A percentile compares a stretch with the other conserved stretches of the same genome.
Conservation (phyloP, 2,888 invertebrate genomes). For the Plutella xylostella region DNA sequence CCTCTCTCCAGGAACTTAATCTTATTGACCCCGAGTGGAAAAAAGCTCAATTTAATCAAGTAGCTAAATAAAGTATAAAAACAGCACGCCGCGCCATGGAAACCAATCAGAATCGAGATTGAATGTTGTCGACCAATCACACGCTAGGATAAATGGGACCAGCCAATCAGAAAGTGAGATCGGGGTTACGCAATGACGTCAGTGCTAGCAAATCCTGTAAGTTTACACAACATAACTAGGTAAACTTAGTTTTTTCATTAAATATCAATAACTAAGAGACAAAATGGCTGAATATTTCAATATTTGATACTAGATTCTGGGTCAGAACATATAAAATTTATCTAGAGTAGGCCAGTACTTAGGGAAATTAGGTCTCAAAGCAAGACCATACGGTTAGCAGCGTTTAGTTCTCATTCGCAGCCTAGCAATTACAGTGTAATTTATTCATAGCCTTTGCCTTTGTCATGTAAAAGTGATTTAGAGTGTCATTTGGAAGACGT, state of each 20-base stretch:
- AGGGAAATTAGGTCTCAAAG: not conserved
- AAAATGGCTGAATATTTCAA: too few species aligned
- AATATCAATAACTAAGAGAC: too few species aligned
- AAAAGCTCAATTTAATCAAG: not conserved
- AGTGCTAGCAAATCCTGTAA: slow-evolving; percentile 1
- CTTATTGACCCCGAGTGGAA: not conserved
- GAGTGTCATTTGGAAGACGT: too few species aligned
- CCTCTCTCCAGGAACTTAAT: not conserved
- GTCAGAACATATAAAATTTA: too few species aligned
- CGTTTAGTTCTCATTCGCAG: not conserved
- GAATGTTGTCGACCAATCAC: slow-evolving; percentile 29
- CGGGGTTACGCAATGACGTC: slow-evolving; percentile 20
- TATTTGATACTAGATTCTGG: too few species aligned
- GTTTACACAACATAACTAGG: too few species aligned
- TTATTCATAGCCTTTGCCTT: slow-evolving; percentile 4
- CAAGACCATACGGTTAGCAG: not conserved
- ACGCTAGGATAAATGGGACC: slow-evolving; percentile 18
- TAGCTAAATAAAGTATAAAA: not conserved
- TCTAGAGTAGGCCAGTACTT: too few species aligned
- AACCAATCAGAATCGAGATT: slow-evolving; percentile 28
- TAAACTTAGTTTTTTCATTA: too few species aligned
- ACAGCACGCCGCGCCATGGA: slow-evolving; percentile 16
- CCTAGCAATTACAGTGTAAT: slow-evolving; percentile 15
- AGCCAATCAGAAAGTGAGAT: slow-evolving; percentile 26
- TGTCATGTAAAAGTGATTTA: too few species aligned